Conservation (phyloP, 2,113 vertebrate species). For the Narcine bancroftii region DNA sequence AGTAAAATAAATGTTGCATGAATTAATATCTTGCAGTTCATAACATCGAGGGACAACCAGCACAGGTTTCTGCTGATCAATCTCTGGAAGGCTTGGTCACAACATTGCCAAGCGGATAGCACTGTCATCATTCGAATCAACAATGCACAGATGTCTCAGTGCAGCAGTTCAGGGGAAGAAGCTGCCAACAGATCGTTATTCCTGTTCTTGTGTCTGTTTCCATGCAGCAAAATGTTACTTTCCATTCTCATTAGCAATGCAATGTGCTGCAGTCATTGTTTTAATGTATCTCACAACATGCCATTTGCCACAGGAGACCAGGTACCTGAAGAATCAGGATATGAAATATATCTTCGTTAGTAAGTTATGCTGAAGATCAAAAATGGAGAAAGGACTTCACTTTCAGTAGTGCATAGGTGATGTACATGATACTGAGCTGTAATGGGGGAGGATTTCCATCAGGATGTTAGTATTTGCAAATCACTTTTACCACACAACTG, state of each 20-base stretch:
- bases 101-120: background rate
- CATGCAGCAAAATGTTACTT: constrained; percentile 6
- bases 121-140: constrained; percentile 25
- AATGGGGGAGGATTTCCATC: background rate
- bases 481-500: too few species aligned
- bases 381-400: too few species aligned
- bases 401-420: background rate
- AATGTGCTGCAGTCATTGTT: background rate
- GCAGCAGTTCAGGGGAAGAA: background rate
- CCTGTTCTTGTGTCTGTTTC: background rate
- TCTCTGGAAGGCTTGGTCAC: background rate
- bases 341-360: background rate
- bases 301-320: background rate
- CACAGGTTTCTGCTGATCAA: background rate
- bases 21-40: constrained; percentile 7
- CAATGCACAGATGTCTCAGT: background rate
- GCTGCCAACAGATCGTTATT: background rate
- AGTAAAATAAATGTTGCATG: constrained; percentile 12
- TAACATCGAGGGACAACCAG: background rate
- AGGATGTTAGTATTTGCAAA: background rate
- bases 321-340: background rate
- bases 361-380: background rate
- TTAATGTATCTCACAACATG: background rate
- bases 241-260: background rate
- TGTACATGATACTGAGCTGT: background rate